Evolutionary conservation across 2,113 vertebrate species (phyloP).

Genomic region (Bubo bubo): DNA sequence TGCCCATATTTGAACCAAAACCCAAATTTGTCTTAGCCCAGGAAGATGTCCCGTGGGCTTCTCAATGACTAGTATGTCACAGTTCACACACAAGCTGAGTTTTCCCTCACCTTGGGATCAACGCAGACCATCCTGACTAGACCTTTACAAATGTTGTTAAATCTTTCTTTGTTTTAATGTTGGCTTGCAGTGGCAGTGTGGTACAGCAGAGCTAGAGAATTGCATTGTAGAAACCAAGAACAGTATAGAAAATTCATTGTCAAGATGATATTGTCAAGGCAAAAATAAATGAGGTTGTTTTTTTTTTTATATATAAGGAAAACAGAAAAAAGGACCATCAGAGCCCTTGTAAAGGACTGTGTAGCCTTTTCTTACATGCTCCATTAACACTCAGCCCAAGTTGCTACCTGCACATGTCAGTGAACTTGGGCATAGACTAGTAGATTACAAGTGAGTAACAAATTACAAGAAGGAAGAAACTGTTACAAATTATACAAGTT

Average conservation of each 20-base stretch:
- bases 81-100: fast-evolving
- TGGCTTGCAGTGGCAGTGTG: neutral
- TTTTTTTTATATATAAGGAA: neutral
- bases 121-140: neutral
- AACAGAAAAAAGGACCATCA: neutral
- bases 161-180: neutral
- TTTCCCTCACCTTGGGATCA: neutral
- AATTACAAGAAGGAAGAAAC: neutral
- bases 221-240: neutral
- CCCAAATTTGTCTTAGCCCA: neutral
- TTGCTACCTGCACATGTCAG: neutral
- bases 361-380: neutral
- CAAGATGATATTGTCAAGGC: neutral
- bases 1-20: neutral
- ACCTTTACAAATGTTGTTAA: neutral
- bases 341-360: neutral
- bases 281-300: neutral
- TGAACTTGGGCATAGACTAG: neutral
- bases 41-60: neutral
- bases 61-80: neutral
- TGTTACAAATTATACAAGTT: neutral
- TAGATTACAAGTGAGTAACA: neutral
- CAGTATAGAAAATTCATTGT: neutral
- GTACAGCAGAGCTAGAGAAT: neutral
- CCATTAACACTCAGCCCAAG: neutral